Evolutionary conservation across 2,113 vertebrate species (phyloP), one percentile per base, ranked within the genome.

Genomic region (Cololabis saira): DNA sequence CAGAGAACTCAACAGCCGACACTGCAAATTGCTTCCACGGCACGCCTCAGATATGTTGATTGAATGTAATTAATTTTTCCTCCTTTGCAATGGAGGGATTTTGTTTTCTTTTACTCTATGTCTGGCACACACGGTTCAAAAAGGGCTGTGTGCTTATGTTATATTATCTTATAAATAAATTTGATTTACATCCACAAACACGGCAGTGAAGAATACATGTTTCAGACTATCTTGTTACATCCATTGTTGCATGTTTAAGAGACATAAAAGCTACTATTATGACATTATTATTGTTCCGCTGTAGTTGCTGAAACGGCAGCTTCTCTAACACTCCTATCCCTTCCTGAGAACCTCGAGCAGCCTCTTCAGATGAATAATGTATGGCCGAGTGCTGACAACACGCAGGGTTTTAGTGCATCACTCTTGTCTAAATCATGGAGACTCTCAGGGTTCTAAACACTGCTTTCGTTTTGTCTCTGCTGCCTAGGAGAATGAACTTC

Each of bases 401-500:
- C 16, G 12, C 58, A 61, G 60, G 33, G 51, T 67, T 58, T 74
- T 63, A 83, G 64, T 74, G 44, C 67, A 71, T 54, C 45, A 56
- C 76, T 71, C 61, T 45, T 58, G 42, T 27, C 68, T 50, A 55
- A 78, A 78, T 76, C 75, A 62, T 22, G 22, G 49, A 5, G 50
- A 58, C 64, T 72, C 57, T 42, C 15, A 1, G 17, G 48, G 24
- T 43, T 80, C 68, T 78, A 48, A 89, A 80, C 61, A 44, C 41
- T 27, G 47, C 76, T 81, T 75, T 73, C 53, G 70, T 49, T 58
- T 58, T 84, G 49, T 33, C 61, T 76, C 17, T 73, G 69, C 71
- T 59, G 44, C 44, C 58, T 54, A 98, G 96, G 94, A 94, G 85
- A 84, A 94, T 93, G 94, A 94, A 83, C 91, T 94, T 84, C 93